phyloP scores from a whole-genome alignment of 2,888 invertebrate genomes.

The Malthinus seriepunctatus region DNA sequence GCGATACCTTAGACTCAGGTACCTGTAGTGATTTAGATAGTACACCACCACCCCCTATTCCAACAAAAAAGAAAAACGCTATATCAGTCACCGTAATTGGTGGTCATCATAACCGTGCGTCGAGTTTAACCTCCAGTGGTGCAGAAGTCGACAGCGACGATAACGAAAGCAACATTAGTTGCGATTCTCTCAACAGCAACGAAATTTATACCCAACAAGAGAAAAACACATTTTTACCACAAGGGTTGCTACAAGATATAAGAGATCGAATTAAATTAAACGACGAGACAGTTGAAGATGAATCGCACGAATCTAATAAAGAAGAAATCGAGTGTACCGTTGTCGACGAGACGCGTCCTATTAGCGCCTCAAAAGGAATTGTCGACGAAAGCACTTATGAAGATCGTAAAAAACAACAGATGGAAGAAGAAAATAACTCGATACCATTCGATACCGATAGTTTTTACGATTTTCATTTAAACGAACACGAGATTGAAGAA shows the following conservation, averaged over 20 bases:
- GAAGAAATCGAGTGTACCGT: conserved; percentile 8
- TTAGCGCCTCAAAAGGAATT: conserved; percentile 47
- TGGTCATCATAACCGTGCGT: conserved; percentile 58
- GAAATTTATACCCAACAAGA: conserved; percentile 56
- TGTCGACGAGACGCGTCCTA: conserved; percentile 7
- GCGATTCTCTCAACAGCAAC: conserved; percentile 78
- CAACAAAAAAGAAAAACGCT: conserved; percentile 62
- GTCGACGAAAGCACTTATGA: conserved; percentile 70
- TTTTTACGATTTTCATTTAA: conserved; percentile 81
- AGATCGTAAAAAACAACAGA: conserved; percentile 61
- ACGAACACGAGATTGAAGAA: conserved; percentile 66
- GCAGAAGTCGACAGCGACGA: conserved; percentile 71
- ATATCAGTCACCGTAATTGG: conserved; percentile 63
- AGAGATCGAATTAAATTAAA: conserved; percentile 65
- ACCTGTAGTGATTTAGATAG: conserved; percentile 84
- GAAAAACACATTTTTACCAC: conserved; percentile 63
- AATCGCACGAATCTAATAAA: conserved; percentile 1
- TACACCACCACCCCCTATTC: conserved; percentile 67
- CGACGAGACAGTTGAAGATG: conserved; percentile 23
- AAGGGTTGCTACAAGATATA: conserved; percentile 70
- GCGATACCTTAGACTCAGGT: conserved; percentile 81
- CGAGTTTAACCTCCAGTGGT: conserved; percentile 65
- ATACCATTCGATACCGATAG: conserved; percentile 74
- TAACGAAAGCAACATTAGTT: conserved; percentile 75
- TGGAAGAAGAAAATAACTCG: conserved; percentile 55